These are phyloP conservation scores for Botrylloides violaceus DNA, from an alignment of 23 tunicate genomes.

Conservation along the genomic window DNA sequence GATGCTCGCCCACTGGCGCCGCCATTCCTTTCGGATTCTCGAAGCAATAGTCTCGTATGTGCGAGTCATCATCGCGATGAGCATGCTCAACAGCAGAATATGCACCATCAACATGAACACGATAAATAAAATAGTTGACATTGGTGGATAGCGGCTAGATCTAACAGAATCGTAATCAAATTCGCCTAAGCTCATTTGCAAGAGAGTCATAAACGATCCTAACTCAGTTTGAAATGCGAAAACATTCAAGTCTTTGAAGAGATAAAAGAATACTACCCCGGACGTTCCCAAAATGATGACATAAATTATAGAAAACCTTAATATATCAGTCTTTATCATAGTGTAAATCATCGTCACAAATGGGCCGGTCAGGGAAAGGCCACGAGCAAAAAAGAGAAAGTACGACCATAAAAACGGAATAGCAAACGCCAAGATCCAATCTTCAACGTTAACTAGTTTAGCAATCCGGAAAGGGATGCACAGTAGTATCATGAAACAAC, in stretches of 20 bases:
- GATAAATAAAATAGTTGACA: conserved; percentile 59
- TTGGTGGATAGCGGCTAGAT: conserved; percentile 39
- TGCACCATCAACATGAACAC: conserved; percentile 75
- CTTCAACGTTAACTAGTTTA: conserved; percentile 53
- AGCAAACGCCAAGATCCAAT: conserved; percentile 77
- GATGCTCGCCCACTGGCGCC: conserved; percentile 82
- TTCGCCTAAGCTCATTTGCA: conserved; percentile 85
- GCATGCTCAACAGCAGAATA: conserved; percentile 76
- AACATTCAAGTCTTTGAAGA: conserved; percentile 49
- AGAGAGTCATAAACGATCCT: conserved; percentile 65
- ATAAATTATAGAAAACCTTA: conserved; percentile 65
- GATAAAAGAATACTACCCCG: conserved; percentile 61
- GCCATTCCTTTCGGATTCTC: conserved; percentile 54
- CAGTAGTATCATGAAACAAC: conserved; percentile 29
- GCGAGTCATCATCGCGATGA: conserved; percentile 93
- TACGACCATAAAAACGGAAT: conserved; percentile 79
- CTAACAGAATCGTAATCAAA: conserved; percentile 32
- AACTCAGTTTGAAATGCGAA: conserved; percentile 43
- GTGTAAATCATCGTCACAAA: conserved; percentile 76
- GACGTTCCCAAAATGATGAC: conserved; percentile 43
- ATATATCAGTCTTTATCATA: conserved; percentile 50
- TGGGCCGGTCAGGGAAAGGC: conserved; percentile 55
- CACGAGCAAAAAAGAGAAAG: conserved; percentile 61
- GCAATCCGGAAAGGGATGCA: conserved; percentile 58
- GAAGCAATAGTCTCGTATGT: conserved; percentile 66